Base-by-base conservation (phyloP, 2,797 vertebrate species). In the Chloroceryle inda region DNA sequence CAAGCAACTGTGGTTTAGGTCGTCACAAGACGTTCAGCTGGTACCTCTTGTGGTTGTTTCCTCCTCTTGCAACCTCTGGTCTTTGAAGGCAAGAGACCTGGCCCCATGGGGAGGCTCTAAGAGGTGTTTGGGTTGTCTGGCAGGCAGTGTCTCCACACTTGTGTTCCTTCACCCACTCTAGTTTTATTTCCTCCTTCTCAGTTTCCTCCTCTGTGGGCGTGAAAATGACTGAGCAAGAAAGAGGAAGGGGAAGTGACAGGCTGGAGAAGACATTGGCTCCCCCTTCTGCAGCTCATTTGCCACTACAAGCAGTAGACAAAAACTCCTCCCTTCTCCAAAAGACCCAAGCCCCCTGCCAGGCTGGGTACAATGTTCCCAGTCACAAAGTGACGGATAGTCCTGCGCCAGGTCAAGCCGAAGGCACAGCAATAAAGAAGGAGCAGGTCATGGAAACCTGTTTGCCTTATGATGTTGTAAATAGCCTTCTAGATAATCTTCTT, bases 231-330 rank as follows among this genome's bases (percentile, higher is more conserved):
- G 67, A 17, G 18, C 49, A 86, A 66, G 24, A 69, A 44, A 49
- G 24, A 80, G 20, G 40, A 22, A 80, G n/a, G 31, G 63, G 49
- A 89, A 63, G 37, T 89, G 81, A 33, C 80, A 91, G 74, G 47
- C 68, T 94, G 85, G 47, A 93, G 94, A 95, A 95, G 94, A 62
- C 89, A 92, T 88, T 88, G 96, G 94, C 85, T 92, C 94, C 92
- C 91, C 56, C 88, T 93, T 89, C 94, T 95, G 96, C 93, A 92
- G 68, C 74, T 53, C 72, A 45, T 87, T 94, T 87, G 93, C 83
- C 89, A 96, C 92, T 95, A 82, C 94, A 96, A 62, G 89, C 73
- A 44, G 35, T 3, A 81, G 79, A 42, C 82, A 62, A 81, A 84
- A 37, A 6, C 15, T 53, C 68, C 35, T 58, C 35, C 56, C 63